Base-by-base conservation (phyloP, 1,140 invertebrate genomes). In the Littorina saxatilis region DNA sequence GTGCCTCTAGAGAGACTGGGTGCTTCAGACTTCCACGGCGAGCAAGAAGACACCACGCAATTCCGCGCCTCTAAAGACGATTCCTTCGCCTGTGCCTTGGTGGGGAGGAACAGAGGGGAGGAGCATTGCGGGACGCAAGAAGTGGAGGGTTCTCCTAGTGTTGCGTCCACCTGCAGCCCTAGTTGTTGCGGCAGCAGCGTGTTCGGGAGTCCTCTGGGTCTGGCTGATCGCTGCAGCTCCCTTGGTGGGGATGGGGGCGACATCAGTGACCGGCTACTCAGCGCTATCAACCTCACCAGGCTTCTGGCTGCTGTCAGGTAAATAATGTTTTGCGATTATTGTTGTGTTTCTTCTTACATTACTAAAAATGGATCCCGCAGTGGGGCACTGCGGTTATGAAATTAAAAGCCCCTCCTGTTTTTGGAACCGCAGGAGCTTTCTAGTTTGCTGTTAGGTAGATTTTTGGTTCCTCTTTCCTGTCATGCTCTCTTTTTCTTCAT, bases 221-320 rank as follows among this genome's bases (percentile, higher is more conserved):
- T 27, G 35, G 74, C 5, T 2, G 35, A 35, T n/a, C 52, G 76
- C 1, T 39, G 58, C 37, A 50, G 74, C 7, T 9, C 27, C 66
- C 2, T 17, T 15, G 76, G 35, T 20, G 37, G 23, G 7, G 66
- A 32, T 23, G 74, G 74, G 23, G 76, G 32, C 1, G 76, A 78
- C 76, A 78, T 78, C 32, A 78, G 76, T 23, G 76, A 78, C 20
- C 32, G 76, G 58, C 76, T 78, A 58, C 76, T 78, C 55, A 78
- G 76, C 15, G 76, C 76, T 58, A 78, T 78, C 76, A 78, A 78
- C 76, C 29, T 78, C 29, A 78, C 76, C 1, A 32, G 76, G 17
- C 55, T 78, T 35, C 58, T 78, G 58, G 58, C 76, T 23, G 76
- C 76, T 13, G 58, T 78, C 76, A 35, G 74, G 47, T 58, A 47